These are phyloP conservation scores for Acrossocheilus wenchowensis DNA, from an alignment of 2,797 vertebrate genomes.

Conservation along the genomic window DNA sequence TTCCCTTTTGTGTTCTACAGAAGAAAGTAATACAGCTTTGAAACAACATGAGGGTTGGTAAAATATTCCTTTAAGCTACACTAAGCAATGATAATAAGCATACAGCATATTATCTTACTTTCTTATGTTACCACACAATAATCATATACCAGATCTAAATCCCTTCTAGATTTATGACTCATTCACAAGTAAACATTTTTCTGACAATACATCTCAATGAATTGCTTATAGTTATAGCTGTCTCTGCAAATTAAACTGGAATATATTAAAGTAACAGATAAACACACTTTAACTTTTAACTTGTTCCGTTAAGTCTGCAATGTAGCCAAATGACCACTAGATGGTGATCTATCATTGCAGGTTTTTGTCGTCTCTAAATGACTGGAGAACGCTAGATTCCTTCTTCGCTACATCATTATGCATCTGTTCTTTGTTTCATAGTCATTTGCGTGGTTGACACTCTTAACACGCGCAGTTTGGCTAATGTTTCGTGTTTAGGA, in stretches of 20 bases:
- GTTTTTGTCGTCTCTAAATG: slow-evolving; percentile 3
- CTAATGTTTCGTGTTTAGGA: neutral
- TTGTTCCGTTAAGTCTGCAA: neutral
- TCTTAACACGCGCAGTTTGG: neutral
- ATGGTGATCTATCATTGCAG: slow-evolving; percentile 65
- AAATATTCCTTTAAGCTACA: neutral
- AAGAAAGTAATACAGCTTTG: too few relatives aligned
- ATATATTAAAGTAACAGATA: neutral
- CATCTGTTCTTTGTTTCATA: slow-evolving; percentile 13
- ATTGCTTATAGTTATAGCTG: neutral
- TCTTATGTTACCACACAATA: neutral
- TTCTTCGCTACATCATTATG: slow-evolving; percentile 8
- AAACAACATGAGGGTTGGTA: neutral
- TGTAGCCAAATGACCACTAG: slow-evolving; percentile 64
- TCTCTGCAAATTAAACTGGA: neutral
- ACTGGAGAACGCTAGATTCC: neutral
- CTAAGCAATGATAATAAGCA: neutral
- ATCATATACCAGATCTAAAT: neutral
- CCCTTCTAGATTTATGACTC: neutral
- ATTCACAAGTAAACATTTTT: neutral
- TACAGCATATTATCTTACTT: neutral
- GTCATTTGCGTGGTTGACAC: slow-evolving; percentile 2
- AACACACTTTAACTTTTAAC: neutral
- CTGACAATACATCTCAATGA: neutral
- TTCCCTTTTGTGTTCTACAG: neutral